A percentile compares a stretch with the other conserved stretches of the same genome.
phyloP scores from a whole-genome alignment of 2,888 invertebrate genomes.

The Cerceris ruficornis region DNA sequence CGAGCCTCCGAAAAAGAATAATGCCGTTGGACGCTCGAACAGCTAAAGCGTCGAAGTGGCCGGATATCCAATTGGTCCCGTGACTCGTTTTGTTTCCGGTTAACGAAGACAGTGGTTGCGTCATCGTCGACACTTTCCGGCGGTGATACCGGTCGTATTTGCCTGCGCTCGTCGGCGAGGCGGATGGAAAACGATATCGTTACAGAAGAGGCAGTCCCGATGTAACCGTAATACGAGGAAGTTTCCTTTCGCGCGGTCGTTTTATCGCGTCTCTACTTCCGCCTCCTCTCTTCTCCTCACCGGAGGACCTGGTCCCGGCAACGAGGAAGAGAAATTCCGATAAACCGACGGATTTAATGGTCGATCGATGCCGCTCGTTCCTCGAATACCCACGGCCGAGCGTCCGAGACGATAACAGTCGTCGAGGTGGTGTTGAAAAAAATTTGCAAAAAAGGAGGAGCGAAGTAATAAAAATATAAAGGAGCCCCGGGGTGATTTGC shows the following conservation, averaged over 20 bases:
- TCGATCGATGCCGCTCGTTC: slow-evolving; percentile 30
- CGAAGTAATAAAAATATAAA: slow-evolving; percentile 18
- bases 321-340: slow-evolving; percentile 31
- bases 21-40: no score
- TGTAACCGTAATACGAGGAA: not conserved
- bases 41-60: no score
- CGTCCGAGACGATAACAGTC: slow-evolving; percentile 55
- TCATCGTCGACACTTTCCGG: not conserved
- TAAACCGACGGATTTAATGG: slow-evolving; percentile 61
- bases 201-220: not conserved
- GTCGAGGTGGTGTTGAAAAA: slow-evolving; percentile 43
- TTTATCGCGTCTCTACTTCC: not conserved
- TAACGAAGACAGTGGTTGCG: not conserved
- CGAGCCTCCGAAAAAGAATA: no score
- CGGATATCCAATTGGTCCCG: not conserved
- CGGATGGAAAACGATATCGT: slow-evolving; percentile 1
- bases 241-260: not conserved
- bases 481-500: slow-evolving; percentile 52
- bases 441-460: slow-evolving; percentile 16
- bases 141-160: not conserved
- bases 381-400: slow-evolving; percentile 21
- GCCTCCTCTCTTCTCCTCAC: slow-evolving; percentile 7
- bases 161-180: not conserved
- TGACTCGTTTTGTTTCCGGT: not conserved
- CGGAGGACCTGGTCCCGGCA: slow-evolving; percentile 9